phyloP scores from a whole-genome alignment of 1,140 invertebrate genomes.

The Zaprionus nigranus region DNA sequence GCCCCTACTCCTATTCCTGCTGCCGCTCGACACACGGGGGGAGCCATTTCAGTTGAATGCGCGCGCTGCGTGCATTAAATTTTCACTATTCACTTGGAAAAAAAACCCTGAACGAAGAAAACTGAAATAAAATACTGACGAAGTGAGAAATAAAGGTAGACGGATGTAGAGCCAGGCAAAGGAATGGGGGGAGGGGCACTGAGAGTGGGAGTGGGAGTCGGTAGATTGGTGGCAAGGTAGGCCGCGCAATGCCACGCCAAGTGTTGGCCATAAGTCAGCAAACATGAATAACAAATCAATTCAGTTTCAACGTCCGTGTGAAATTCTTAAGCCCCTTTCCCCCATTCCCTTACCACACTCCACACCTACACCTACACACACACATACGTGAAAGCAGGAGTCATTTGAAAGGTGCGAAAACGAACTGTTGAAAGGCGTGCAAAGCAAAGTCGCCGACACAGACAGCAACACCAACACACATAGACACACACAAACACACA shows the following conservation, averaged over 20 bases:
- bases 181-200: background rate
- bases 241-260: slow-evolving; percentile 63
- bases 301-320: slow-evolving; percentile 71
- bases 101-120: slow-evolving; percentile 13
- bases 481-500: slow-evolving; percentile 14
- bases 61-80: slow-evolving; percentile 66
- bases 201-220: background rate
- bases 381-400: slow-evolving; percentile 11
- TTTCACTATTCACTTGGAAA: slow-evolving; percentile 65
- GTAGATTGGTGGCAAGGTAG: slow-evolving; percentile 70
- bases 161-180: background rate
- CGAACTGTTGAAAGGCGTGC: slow-evolving; percentile 75
- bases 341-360: background rate
- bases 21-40: slow-evolving; percentile 7
- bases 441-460: slow-evolving; percentile 49
- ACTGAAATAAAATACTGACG: slow-evolving; percentile 15
- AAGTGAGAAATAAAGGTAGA: slow-evolving; percentile 28
- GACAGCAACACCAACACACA: slow-evolving; percentile 28
- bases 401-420: slow-evolving; percentile 75
- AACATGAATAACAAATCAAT: slow-evolving; percentile 83
- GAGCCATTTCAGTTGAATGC: slow-evolving; percentile 42
- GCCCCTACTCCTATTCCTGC: background rate
- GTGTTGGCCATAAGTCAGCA: slow-evolving; percentile 81
- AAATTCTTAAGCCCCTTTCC: slow-evolving; percentile 61
- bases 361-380: slow-evolving; percentile 30